Percentiles rank a stretch among this genome's conserved stretches.
Conservation (phyloP, 2,113 vertebrate genomes). For the Protomyctophum bolini region DNA sequence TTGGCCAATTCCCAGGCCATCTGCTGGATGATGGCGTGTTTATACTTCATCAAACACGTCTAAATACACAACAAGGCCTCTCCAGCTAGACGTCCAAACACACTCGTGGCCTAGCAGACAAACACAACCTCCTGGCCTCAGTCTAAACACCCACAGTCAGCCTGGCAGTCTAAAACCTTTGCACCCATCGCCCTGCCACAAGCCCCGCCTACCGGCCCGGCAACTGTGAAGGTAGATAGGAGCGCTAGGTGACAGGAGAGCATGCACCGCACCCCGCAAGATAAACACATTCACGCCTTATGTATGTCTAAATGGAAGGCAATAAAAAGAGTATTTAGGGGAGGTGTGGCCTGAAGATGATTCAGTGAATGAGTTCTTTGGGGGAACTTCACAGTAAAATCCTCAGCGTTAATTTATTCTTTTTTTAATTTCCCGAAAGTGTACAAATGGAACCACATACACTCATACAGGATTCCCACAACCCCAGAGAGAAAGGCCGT, state of each 20-base stretch:
- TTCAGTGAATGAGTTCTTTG: background rate
- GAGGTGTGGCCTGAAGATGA: constrained; percentile 5
- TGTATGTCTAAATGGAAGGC: background rate
- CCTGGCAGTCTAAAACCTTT: constrained; percentile 10
- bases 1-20: constrained; percentile 43
- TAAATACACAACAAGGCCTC: constrained; percentile 66
- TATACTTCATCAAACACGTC: constrained; percentile 62
- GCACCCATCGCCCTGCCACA: background rate
- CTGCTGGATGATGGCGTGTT: constrained; percentile 62
- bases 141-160: constrained; percentile 45
- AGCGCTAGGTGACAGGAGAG: background rate
- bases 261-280: constrained; percentile 9
- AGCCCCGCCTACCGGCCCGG: background rate
- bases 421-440: no score
- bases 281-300: constrained; percentile 18
- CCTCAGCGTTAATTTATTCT: no score
- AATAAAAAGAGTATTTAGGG: constrained; percentile 10
- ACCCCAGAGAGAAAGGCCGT: background rate
- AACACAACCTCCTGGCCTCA: constrained; percentile 50
- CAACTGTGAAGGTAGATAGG: constrained; percentile 9
- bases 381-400: background rate
- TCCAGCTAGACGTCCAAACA: constrained; percentile 57
- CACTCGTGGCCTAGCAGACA: constrained; percentile 40
- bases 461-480: background rate
- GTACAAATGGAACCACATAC: no score